Evolutionary conservation across 2,797 vertebrate species (phyloP).

Genomic region (Balearica regulorum): DNA sequence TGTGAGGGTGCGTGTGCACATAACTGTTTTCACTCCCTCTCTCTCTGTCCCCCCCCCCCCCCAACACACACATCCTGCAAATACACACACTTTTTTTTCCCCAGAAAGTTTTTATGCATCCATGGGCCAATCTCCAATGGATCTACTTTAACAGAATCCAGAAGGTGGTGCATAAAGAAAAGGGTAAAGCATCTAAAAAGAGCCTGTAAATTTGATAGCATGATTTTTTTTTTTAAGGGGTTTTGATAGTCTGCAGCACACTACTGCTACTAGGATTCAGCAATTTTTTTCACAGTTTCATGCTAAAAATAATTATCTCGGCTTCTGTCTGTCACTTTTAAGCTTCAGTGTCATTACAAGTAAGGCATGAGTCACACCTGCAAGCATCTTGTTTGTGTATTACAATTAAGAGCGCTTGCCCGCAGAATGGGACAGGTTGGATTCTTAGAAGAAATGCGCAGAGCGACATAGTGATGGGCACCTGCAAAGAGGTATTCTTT

Average conservation of each 20-base stretch:
- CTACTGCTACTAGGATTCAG: not conserved
- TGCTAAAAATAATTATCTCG: not conserved
- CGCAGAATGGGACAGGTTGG: not conserved
- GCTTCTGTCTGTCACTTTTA: conserved; percentile 5
- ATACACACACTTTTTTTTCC: not conserved
- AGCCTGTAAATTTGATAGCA: not conserved
- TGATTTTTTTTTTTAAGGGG: not conserved
- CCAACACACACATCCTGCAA: not conserved
- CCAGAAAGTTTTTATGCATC: not conserved
- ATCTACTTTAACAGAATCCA: not conserved
- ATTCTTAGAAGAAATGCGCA: not conserved
- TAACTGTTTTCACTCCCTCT: not conserved
- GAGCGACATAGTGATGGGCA: not conserved
- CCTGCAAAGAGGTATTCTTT: not conserved
- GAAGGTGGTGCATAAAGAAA: not conserved
- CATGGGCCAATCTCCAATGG: not conserved
- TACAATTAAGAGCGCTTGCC: not conserved
- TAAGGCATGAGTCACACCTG: not conserved
- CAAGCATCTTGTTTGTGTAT: not conserved
- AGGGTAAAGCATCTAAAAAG: not conserved
- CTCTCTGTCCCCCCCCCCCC: not conserved
- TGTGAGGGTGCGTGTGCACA: not conserved
- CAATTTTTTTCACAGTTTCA: not conserved
- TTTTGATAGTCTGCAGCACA: not conserved
- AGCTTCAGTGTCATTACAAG: not conserved